Evolutionary conservation across 2,797 vertebrate species (phyloP).

Genomic region (Pempheris klunzingeri): DNA sequence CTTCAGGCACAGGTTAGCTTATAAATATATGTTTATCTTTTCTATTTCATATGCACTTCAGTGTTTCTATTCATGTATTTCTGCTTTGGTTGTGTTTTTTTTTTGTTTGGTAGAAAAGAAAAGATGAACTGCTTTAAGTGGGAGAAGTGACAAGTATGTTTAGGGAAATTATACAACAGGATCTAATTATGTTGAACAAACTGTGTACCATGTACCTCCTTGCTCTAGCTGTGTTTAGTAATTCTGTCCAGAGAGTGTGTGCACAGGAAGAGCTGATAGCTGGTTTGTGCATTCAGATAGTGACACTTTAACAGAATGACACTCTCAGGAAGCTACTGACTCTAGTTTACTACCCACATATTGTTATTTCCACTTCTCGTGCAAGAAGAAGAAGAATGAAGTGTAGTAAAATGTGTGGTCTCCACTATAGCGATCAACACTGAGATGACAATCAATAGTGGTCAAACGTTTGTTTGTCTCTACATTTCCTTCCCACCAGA

Average conservation of each 20-base stretch:
- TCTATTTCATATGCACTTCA: neutral
- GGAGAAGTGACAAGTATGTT: conserved; percentile 11
- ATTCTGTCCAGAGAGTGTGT: neutral
- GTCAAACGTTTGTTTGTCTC: neutral
- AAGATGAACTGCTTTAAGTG: neutral
- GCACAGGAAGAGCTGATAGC: neutral
- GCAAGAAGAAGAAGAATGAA: neutral
- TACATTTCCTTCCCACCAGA: conserved; percentile 59
- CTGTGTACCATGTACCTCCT: neutral
- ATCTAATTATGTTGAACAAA: conserved; percentile 41
- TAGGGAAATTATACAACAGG: conserved; percentile 32
- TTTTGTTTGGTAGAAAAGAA: neutral
- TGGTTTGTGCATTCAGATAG: neutral
- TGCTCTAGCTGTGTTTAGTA: neutral
- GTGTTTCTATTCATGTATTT: neutral
- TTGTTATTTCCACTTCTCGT: neutral
- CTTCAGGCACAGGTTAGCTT: conserved; percentile 85
- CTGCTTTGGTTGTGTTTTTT: neutral
- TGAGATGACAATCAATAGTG: neutral
- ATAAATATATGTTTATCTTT: neutral
- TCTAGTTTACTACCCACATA: neutral
- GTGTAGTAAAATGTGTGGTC: neutral
- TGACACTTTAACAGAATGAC: neutral
- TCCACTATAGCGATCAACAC: neutral
- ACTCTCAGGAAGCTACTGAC: neutral